Evolutionary conservation across 2,888 invertebrate species (phyloP).

Genomic region (Drosophila anomalipes): DNA sequence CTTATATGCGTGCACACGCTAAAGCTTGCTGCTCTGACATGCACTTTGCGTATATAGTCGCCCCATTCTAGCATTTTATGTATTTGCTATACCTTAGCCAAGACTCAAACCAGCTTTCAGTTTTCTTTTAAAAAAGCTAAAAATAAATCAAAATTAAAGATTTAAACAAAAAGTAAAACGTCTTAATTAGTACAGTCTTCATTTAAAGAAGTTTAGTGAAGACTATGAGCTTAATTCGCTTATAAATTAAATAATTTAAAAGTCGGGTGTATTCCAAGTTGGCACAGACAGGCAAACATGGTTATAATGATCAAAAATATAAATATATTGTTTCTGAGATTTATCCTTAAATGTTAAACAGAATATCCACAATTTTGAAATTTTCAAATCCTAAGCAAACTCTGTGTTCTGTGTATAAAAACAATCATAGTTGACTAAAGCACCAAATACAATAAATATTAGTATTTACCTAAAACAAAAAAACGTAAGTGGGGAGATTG

Average conservation of each 20-base stretch:
- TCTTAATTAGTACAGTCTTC: neutral
- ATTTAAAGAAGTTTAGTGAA: neutral
- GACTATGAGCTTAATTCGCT: neutral
- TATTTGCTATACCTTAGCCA: slow-evolving; percentile 21
- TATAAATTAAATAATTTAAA: neutral
- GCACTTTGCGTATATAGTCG: neutral
- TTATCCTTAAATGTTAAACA: too few species aligned
- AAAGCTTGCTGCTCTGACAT: slow-evolving; percentile 34
- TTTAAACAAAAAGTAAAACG: neutral
- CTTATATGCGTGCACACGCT: neutral
- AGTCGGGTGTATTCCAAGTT: neutral
- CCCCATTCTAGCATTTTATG: neutral
- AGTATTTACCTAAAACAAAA: too few species aligned
- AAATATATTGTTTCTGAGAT: too few species aligned
- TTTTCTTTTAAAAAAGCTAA: neutral
- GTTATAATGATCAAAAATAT: too few species aligned
- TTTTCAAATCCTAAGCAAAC: neutral
- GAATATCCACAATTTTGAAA: neutral
- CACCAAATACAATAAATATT: neutral
- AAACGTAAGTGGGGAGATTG: too few species aligned
- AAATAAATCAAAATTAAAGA: neutral
- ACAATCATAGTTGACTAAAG: neutral
- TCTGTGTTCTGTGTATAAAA: neutral
- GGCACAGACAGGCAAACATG: neutral
- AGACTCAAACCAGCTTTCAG: slow-evolving; percentile 1